Evolutionary conservation across 2,113 vertebrate genomes (phyloP).

Genomic region (Prietella phreatophila): DNA sequence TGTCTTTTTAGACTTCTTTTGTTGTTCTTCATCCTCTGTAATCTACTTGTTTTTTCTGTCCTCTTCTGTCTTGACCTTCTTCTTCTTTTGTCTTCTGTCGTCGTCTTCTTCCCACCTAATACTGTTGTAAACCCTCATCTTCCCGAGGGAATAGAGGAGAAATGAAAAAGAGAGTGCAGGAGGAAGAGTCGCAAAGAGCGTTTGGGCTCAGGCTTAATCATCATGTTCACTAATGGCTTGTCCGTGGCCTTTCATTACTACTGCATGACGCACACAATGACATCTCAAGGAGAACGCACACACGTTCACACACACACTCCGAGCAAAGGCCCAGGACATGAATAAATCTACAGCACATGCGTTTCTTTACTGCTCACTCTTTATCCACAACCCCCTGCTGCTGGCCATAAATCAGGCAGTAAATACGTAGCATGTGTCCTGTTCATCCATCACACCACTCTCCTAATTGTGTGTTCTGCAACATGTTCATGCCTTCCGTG

Average conservation of each 20-base stretch:
- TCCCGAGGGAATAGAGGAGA: not conserved
- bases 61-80: too few relatives aligned
- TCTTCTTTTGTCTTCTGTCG: too few relatives aligned
- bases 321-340: conserved; percentile 50
- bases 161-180: not conserved
- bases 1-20: too few relatives aligned
- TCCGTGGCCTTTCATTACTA: conserved; percentile 54
- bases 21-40: too few relatives aligned
- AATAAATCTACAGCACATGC: conserved; percentile 69
- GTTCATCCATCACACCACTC: conserved; percentile 56
- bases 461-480: conserved; percentile 73
- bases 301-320: conserved; percentile 42
- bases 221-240: conserved; percentile 69
- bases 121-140: not conserved
- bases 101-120: not conserved
- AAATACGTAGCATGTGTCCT: conserved; percentile 63
- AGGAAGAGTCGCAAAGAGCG: conserved; percentile 51
- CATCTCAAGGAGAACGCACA: conserved; percentile 68
- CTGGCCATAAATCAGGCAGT: conserved; percentile 69
- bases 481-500: conserved; percentile 62
- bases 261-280: conserved; percentile 67
- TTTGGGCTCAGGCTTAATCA: conserved; percentile 62
- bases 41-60: too few relatives aligned
- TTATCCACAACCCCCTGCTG: conserved; percentile 57
- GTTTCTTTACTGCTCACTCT: conserved; percentile 66